Base-by-base conservation (phyloP, 2,797 vertebrate genomes). In the Myotis planiceps region DNA sequence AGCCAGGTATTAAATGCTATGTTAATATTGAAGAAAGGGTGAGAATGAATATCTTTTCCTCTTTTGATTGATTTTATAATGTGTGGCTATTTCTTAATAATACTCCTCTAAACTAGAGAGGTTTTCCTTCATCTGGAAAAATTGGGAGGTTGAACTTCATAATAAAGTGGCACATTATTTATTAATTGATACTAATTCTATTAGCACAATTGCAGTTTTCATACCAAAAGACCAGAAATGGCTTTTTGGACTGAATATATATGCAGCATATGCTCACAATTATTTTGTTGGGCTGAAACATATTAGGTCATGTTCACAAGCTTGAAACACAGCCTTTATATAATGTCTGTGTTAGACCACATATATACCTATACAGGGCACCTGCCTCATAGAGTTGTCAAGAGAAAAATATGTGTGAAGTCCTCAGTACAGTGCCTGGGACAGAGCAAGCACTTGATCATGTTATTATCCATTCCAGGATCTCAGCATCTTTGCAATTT, bases 61-160 rank as follows among this genome's bases (percentile, higher is more conserved):
- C 27, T 90, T 91, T 95, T 66, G 29, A 71, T 65, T 78, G 6
- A 76, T 51, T 69, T 78, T 93, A 69, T 81, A 27, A 69, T 49
- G 47, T 83, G 9, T 74, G 23, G 68, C 18, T 34, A 53, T 74
- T 87, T 84, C 32, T 84, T 90, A 90, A 32, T 68, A 37, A 51
- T 45, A 49, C 16, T 60, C 21, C 16, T 53, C 18, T 87, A 95
- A 97, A 14, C 15, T 53, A 4, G 21, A 78, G 18, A 81, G 5
- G 47, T 84, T 60, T 95, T 80, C 53, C 6, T 84, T 92, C 32
- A 34, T 84, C 32, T 95, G 75, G 29, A 76, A 92, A 89, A 83
- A 69, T 27, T n/a, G 10, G 3, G 5, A 79, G 42, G 6, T 82
- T 79, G 27, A 94, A 66, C 29, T 72, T 37, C 5, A 51, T 60